These are phyloP conservation scores for Margarornis squamiger DNA, from an alignment of 2,797 vertebrate genomes.

Conservation along the genomic window DNA sequence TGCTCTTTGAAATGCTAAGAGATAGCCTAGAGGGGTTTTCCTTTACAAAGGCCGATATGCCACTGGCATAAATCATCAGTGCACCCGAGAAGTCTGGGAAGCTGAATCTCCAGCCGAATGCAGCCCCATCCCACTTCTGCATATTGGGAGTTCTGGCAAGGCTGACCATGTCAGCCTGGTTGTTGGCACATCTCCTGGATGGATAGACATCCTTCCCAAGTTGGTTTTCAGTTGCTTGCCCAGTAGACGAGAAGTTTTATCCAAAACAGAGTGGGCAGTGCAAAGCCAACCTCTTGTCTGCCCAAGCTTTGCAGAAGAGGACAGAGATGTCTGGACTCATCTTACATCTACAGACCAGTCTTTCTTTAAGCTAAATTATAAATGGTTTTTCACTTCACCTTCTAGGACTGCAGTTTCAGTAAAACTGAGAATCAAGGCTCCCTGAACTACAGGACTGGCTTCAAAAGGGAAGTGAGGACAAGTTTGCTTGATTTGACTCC, in stretches of 20 bases:
- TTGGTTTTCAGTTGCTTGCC: neutral
- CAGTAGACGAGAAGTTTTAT: neutral
- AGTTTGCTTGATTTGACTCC: neutral
- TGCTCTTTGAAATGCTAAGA: neutral
- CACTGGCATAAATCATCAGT: neutral
- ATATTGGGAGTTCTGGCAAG: neutral
- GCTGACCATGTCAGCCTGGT: fast-evolving
- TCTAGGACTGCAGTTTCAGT: neutral
- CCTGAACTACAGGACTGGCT: neutral
- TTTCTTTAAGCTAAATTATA: neutral
- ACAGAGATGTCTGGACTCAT: neutral
- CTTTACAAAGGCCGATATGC: neutral
- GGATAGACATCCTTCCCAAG: neutral
- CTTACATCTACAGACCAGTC: neutral
- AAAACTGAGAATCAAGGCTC: neutral
- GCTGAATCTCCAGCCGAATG: neutral
- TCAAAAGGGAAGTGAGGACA: neutral
- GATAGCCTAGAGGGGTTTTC: neutral
- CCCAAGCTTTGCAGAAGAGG: neutral
- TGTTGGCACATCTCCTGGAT: neutral
- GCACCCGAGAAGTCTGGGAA: neutral
- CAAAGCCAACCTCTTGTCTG: neutral
- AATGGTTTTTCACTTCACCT: neutral
- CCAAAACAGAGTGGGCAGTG: neutral
- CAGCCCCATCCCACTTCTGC: neutral